Percentiles rank a stretch among this genome's conserved stretches.
phyloP scores from a whole-genome alignment of 1,140 invertebrate genomes.

The honey bee (Apis mellifera) region Amel_HAv3.1 CM009934.2:8858501-8859000 shows the following conservation, averaged over 20 bases:
- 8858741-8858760: constrained; percentile 15
- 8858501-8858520: background rate
- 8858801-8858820: constrained; percentile 53
- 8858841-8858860: constrained; percentile 49
- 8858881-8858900: constrained; percentile 44
- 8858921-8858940: constrained; percentile 17
- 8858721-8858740: constrained; percentile 19
- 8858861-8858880: constrained; percentile 53
- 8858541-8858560: background rate
- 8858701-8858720: background rate
- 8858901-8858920: constrained; percentile 7
- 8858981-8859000: constrained; percentile 2
- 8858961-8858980: background rate
- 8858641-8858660: background rate
- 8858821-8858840: constrained; percentile 59
- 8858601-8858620: background rate
- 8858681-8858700: background rate
- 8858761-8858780: background rate
- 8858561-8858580: background rate
- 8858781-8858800: constrained; percentile 32
- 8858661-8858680: background rate
- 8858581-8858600: background rate
- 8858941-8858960: background rate
- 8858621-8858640: background rate
- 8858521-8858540: background rate